Conservation (phyloP, 2,113 vertebrate species). For the Leiothrix lutea region DNA sequence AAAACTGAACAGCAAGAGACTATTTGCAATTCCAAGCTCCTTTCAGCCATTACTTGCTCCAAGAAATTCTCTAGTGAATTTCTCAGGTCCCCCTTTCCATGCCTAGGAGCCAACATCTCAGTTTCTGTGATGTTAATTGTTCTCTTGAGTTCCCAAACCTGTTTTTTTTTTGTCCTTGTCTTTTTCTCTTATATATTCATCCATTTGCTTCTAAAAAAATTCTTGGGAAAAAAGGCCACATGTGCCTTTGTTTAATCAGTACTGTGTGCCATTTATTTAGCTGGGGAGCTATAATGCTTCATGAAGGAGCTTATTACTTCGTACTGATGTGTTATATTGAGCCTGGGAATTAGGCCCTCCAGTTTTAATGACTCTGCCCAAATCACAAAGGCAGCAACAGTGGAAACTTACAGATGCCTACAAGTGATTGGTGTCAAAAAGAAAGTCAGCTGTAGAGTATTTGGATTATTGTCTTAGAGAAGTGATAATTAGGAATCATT, state of each 20-base stretch:
- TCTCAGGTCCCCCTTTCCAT: not conserved
- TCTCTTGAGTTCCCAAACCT: not conserved
- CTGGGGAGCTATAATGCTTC: conserved; percentile 24
- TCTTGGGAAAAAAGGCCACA: not conserved
- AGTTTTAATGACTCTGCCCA: conserved; percentile 19
- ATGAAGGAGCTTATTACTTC: conserved; percentile 31
- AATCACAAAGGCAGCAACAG: conserved; percentile 19
- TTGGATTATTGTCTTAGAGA: not conserved
- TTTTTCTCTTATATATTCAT: not conserved
- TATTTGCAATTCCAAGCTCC: not conserved
- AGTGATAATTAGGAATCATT: not conserved
- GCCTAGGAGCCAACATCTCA: not conserved
- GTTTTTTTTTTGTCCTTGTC: not conserved
- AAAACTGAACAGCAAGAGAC: not conserved
- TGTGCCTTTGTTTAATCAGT: conserved; percentile 42
- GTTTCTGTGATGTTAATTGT: not conserved
- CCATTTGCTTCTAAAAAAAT: not conserved
- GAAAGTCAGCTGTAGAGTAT: not conserved
- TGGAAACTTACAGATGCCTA: not conserved
- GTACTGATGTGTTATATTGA: not conserved
- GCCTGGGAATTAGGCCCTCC: conserved; percentile 24
- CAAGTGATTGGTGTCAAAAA: not conserved
- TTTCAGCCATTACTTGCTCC: not conserved
- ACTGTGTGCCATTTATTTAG: not conserved
- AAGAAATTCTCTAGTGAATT: not conserved